A percentile compares a stretch with the other conserved stretches of the same genome.
phyloP scores from a whole-genome alignment of 2,113 vertebrate species.

The Stegastes partitus region DNA sequence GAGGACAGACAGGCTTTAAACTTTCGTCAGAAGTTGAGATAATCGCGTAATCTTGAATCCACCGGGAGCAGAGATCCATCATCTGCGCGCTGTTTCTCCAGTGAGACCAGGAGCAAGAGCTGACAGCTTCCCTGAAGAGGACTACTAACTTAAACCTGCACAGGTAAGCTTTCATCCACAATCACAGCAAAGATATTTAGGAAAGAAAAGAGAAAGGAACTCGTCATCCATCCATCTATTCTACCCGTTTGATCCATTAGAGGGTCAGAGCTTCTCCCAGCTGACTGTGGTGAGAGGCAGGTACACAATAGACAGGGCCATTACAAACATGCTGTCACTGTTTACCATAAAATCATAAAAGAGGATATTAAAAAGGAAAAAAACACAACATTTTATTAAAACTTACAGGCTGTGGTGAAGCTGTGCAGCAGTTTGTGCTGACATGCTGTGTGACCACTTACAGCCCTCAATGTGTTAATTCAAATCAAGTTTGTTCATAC shows the following conservation, averaged over 20 bases:
- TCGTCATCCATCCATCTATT: no score
- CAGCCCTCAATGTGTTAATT: no score
- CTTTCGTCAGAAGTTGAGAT: background rate
- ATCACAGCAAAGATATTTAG: background rate
- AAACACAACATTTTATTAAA: background rate
- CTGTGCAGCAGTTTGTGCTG: no score
- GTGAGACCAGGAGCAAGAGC: background rate
- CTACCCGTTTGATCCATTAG: no score
- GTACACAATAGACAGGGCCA: no score
- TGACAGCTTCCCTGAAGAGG: slow-evolving; percentile 1
- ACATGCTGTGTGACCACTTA: background rate
- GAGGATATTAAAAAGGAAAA: background rate
- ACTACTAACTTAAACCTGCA: slow-evolving; percentile 33
- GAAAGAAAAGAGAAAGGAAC: background rate
- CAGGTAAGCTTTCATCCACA: slow-evolving; percentile 41
- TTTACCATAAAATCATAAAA: background rate
- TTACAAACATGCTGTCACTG: background rate
- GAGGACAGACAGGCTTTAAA: background rate
- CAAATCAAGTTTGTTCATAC: no score
- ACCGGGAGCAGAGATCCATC: background rate
- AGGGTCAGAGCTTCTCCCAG: no score
- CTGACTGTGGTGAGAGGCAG: no score
- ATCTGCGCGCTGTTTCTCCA: background rate
- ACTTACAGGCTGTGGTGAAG: background rate
- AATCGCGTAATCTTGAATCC: background rate